A percentile compares a stretch with the other conserved stretches of the same genome.
Evolutionary conservation across 1,140 invertebrate genomes (phyloP).

Genomic region (Prorops nasuta): DNA sequence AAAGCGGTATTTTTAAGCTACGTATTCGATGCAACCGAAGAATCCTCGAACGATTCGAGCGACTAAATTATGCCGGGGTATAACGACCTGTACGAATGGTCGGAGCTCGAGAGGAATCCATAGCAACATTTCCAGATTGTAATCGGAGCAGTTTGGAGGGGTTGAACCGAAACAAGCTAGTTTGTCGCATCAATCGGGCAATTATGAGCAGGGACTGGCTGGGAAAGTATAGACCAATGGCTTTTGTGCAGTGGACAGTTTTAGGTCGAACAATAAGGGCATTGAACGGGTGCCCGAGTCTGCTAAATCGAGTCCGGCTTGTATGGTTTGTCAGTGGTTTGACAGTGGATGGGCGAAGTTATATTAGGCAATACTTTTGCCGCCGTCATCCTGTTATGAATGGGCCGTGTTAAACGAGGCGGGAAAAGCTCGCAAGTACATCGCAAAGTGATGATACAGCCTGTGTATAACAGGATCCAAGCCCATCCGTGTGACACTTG

Average conservation of each 20-base stretch:
- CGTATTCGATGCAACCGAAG: no score
- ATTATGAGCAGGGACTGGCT: slow-evolving; percentile 28
- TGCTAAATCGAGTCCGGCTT: background rate
- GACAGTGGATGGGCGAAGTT: slow-evolving; percentile 9
- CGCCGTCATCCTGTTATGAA: slow-evolving; percentile 34
- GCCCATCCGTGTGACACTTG: no score
- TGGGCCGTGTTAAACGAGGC: slow-evolving; percentile 38
- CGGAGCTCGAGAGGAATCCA: background rate
- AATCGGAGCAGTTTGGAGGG: background rate
- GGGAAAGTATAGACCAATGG: background rate
- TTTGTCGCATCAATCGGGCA: slow-evolving; percentile 22
- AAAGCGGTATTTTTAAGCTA: no score
- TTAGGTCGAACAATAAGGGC: no score
- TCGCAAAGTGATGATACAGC: slow-evolving; percentile 38
- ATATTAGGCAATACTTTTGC: slow-evolving; percentile 33
- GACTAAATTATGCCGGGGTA: no score
- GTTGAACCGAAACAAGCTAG: no score
- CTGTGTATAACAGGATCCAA: slow-evolving; percentile 33
- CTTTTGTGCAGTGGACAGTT: no score
- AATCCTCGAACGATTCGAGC: no score
- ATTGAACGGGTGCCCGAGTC: background rate
- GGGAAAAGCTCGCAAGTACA: slow-evolving; percentile 39
- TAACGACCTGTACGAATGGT: no score
- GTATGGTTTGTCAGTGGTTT: background rate
- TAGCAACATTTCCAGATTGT: background rate